phyloP scores from a whole-genome alignment of 2,797 vertebrate species.

The Chloroceryle inda region DNA sequence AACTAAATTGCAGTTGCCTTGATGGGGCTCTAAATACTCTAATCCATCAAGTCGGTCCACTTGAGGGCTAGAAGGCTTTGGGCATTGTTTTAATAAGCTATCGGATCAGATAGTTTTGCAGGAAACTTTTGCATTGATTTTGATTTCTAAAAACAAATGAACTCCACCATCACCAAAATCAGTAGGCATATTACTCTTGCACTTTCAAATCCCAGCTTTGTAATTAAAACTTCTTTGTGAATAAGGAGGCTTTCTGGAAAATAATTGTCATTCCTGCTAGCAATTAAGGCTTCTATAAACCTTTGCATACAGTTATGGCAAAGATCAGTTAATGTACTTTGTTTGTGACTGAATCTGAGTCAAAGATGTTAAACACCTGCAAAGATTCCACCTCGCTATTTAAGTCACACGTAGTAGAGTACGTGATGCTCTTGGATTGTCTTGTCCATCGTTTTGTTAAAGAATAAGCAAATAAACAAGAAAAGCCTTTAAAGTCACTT shows the following conservation, averaged over 20 bases:
- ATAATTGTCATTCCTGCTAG: not conserved
- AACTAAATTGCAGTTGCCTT: not conserved
- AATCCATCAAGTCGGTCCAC: not conserved
- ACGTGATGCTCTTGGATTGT: not conserved
- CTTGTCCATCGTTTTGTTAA: conserved; percentile 7
- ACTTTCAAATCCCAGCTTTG: not conserved
- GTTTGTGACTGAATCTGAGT: not conserved
- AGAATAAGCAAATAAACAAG: conserved; percentile 4
- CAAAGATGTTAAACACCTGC: not conserved
- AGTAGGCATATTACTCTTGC: not conserved
- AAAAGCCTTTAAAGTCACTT: conserved; percentile 7
- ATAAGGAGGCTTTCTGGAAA: not conserved
- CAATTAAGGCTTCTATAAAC: conserved; percentile 13
- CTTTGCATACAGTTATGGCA: not conserved
- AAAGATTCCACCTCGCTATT: not conserved
- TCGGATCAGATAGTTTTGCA: not conserved
- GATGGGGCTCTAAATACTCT: not conserved
- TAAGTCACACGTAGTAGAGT: not conserved
- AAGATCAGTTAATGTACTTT: not conserved
- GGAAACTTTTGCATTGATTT: not conserved
- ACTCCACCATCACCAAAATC: not conserved
- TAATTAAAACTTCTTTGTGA: not conserved
- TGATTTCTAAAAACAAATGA: not conserved
- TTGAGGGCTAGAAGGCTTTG: not conserved
- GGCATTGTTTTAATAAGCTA: not conserved